Evolutionary conservation across 2,888 invertebrate genomes (phyloP).

Genomic region (Rhagonycha lutea): DNA sequence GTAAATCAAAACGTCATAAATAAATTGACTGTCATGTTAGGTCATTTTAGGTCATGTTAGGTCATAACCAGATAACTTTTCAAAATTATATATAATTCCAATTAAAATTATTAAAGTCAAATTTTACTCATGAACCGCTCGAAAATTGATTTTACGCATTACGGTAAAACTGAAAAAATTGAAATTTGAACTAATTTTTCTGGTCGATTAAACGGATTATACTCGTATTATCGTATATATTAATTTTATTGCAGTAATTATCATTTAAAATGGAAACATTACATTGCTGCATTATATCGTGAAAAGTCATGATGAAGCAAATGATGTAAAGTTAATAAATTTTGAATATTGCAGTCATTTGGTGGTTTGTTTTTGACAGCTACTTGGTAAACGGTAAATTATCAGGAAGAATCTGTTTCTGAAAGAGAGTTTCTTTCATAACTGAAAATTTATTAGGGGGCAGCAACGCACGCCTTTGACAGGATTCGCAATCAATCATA

Average conservation of each 20-base stretch:
- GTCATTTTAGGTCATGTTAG: too few species aligned
- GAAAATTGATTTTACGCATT: neutral
- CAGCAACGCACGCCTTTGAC: neutral
- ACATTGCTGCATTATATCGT: neutral
- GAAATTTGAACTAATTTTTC: neutral
- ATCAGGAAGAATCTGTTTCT: slow-evolving; percentile 1
- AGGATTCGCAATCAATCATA: neutral
- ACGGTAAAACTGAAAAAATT: neutral
- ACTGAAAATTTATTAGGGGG: slow-evolving; percentile 1
- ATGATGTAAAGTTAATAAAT: slow-evolving; percentile 28
- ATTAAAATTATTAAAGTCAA: too few species aligned
- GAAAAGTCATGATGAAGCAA: slow-evolving; percentile 20
- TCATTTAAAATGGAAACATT: neutral
- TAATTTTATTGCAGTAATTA: neutral
- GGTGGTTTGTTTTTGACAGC: slow-evolving; percentile 14
- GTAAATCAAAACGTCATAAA: too few species aligned
- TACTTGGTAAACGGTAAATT: slow-evolving; percentile 5
- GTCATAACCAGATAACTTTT: too few species aligned
- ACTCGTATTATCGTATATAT: neutral
- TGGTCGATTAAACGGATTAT: neutral
- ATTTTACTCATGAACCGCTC: too few species aligned
- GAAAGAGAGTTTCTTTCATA: slow-evolving; percentile 5
- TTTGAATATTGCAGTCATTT: slow-evolving; percentile 12
- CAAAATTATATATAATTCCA: too few species aligned
- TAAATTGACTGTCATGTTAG: too few species aligned